Conservation (phyloP, 2,113 vertebrate species). For the Thryonomys swinderianus region DNA sequence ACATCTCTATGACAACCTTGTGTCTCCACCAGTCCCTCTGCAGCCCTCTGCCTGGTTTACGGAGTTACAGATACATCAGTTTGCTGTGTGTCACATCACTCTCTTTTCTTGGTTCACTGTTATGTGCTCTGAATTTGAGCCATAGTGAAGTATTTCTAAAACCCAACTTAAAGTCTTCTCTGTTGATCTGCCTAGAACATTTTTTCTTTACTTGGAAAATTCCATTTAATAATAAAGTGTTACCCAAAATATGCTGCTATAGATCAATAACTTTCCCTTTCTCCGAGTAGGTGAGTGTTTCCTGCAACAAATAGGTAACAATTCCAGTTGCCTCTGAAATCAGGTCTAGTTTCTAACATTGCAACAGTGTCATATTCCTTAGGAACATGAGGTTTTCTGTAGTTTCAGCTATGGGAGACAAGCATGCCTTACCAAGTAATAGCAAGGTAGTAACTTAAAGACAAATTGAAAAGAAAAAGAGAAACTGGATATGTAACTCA, state of each 20-base stretch:
- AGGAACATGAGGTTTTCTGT: not conserved
- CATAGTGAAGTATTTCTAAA: not conserved
- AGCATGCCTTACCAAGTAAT: not conserved
- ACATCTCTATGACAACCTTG: not conserved
- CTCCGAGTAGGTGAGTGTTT: not conserved
- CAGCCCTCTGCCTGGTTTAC: not conserved
- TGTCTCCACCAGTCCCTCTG: not conserved
- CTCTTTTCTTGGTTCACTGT: not conserved
- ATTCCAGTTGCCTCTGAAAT: not conserved
- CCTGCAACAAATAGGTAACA: not conserved
- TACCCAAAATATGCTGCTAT: not conserved
- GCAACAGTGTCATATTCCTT: not conserved
- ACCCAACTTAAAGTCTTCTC: not conserved
- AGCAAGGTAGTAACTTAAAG: not conserved
- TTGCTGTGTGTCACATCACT: not conserved
- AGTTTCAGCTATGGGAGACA: not conserved
- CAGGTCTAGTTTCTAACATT: not conserved
- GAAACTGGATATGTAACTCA: not conserved
- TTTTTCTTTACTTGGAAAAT: not conserved
- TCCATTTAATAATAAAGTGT: not conserved
- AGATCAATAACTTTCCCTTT: not conserved
- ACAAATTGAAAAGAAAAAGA: not conserved
- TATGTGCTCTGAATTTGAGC: not conserved
- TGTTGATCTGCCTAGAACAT: not conserved
- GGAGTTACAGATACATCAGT: not conserved